A percentile compares a stretch with the other conserved stretches of the same genome.
Evolutionary conservation across 1,140 invertebrate species (phyloP).

Genomic region (Drosophila nigrodunni): DNA sequence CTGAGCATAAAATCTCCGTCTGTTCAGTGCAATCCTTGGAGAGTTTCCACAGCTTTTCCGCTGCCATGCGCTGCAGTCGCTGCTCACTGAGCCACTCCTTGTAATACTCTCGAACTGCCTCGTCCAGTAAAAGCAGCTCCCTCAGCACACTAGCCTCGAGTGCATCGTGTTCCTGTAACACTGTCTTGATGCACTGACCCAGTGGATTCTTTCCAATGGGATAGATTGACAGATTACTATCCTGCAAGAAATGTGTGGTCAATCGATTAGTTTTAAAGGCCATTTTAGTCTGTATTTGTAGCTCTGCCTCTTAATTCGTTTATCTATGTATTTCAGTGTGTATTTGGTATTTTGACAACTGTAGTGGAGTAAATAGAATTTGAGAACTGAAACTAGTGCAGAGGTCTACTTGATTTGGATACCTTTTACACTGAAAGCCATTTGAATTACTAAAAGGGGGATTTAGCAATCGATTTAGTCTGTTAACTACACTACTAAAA

Average conservation of each 20-base stretch:
- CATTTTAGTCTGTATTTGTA: neutral
- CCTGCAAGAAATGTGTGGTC: neutral
- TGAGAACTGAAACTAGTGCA: too few species aligned
- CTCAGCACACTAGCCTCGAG: slow-evolving; percentile 13
- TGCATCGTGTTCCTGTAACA: neutral
- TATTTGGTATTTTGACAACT: neutral
- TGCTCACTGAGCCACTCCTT: slow-evolving; percentile 44
- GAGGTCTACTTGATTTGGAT: too few species aligned
- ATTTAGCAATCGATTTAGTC: too few species aligned
- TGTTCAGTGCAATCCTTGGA: slow-evolving; percentile 34
- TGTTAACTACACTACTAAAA: too few species aligned
- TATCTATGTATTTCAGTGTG: neutral
- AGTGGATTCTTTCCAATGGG: neutral
- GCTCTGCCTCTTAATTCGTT: neutral
- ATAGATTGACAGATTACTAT: neutral
- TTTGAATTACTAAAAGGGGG: too few species aligned
- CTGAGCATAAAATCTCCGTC: slow-evolving; percentile 38
- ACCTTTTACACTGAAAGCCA: too few species aligned
- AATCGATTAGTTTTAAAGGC: neutral
- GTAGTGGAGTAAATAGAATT: too few species aligned
- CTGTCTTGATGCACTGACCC: neutral
- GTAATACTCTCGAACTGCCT: slow-evolving; percentile 35
- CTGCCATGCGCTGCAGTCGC: slow-evolving; percentile 52
- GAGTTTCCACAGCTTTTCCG: slow-evolving; percentile 44
- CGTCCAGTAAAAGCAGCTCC: slow-evolving; percentile 44